phyloP scores from a whole-genome alignment of 2,113 vertebrate genomes.

The Sterrhoptilus dennistouni region DNA sequence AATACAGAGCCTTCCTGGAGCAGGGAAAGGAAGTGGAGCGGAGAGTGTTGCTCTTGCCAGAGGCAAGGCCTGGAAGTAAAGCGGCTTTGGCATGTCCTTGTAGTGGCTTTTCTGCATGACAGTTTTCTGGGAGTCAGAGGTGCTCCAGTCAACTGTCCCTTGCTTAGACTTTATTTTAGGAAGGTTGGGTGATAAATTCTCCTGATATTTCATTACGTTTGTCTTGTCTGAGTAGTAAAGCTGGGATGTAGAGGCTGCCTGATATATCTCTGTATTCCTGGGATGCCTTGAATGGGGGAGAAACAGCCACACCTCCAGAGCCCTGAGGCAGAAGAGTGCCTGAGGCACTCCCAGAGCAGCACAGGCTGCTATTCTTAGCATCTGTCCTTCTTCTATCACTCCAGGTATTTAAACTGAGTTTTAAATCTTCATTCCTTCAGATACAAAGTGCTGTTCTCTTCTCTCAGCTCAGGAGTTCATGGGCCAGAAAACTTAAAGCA shows the following conservation, averaged over 20 bases:
- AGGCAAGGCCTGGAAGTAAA: neutral
- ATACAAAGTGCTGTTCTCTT: neutral
- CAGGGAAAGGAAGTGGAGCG: neutral
- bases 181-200: neutral
- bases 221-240: neutral
- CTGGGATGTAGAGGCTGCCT: neutral
- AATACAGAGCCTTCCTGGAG: neutral
- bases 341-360: neutral
- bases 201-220: neutral
- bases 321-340: neutral
- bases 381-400: neutral
- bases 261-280: neutral
- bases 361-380: neutral
- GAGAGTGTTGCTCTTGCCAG: neutral
- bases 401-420: neutral
- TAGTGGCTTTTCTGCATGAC: neutral
- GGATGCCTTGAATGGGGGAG: neutral
- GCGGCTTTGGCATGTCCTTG: neutral
- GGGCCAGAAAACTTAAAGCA: neutral
- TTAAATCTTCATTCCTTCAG: constrained; percentile 14
- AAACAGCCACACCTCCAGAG: neutral
- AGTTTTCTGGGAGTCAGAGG: neutral
- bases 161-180: neutral
- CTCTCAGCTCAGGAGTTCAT: neutral
- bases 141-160: neutral